Percentiles rank a stretch among this genome's conserved stretches.
Evolutionary conservation across 1,140 invertebrate genomes (phyloP).

Genomic region (Tigriopus japonicus): DNA sequence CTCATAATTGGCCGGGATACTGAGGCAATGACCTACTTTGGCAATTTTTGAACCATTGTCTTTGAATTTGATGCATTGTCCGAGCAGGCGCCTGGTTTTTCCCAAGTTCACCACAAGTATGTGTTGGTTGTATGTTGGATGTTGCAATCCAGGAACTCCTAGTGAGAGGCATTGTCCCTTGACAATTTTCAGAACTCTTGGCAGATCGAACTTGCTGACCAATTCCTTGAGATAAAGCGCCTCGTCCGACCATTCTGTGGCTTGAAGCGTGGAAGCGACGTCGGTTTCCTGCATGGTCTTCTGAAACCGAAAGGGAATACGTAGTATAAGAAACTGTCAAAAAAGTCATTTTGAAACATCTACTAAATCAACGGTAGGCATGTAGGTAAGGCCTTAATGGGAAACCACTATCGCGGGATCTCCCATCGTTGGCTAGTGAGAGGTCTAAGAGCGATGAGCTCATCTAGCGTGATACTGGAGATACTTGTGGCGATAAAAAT

Average conservation of each 20-base stretch:
- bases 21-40: slow-evolving; percentile 54
- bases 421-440: too few species aligned
- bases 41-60: slow-evolving; percentile 49
- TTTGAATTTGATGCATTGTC: slow-evolving; percentile 73
- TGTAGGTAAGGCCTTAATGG: too few species aligned
- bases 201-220: slow-evolving; percentile 51
- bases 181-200: slow-evolving; percentile 67
- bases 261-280: slow-evolving; percentile 21
- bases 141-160: slow-evolving; percentile 61
- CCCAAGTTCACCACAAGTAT: slow-evolving; percentile 63
- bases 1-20: slow-evolving; percentile 70
- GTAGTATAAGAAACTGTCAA: too few species aligned
- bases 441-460: too few species aligned
- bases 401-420: too few species aligned
- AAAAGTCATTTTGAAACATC: too few species aligned
- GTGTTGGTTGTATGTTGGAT: slow-evolving; percentile 58
- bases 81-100: slow-evolving; percentile 57
- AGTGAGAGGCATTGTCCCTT: slow-evolving; percentile 77
- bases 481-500: too few species aligned
- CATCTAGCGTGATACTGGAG: too few species aligned
- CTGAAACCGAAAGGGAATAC: slow-evolving; percentile 1
- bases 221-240: slow-evolving; percentile 56
- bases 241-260: slow-evolving; percentile 54
- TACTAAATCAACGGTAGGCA: too few species aligned
- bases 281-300: slow-evolving; percentile 18